Base-by-base conservation (phyloP, 2,113 vertebrate genomes). In the Oryzias melastigma region DNA sequence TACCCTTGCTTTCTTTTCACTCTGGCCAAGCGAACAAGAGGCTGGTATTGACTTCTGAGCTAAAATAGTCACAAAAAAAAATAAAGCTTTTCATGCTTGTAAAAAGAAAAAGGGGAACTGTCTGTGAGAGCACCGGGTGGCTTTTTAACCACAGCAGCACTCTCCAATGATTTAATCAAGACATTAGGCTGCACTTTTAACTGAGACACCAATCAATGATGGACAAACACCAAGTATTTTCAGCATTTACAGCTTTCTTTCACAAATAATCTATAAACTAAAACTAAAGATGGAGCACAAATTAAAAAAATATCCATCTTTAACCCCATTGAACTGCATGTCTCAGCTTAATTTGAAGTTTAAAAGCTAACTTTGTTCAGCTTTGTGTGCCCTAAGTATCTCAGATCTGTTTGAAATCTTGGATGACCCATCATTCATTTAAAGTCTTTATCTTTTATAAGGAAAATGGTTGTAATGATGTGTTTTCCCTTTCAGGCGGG, bases 11-110 rank as follows among this genome's bases (percentile, higher is more conserved):
- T 27, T n/a, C 67, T 71, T 51, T 27, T 53, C 35, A 70, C 69
- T 73, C 55, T 56, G 64, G 66, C 49, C 70, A 67, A 75, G 68
- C 76, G 76, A 83, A 72, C 81, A 87, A 88, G 75, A 83, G 80
- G 72, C 53, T 77, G 40, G 67, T 82, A 89, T 91, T 80, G 87
- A 89, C 82, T 83, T 77, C 73, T 67, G 57, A 54, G 62, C 22
- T 73, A 48, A 78, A 86, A 81, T 69, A 75, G 35, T 35, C 35
- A 3, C 73, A 68, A 52, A 73, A 75, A 60, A 57, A 84, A 77
- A 79, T 68, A 80, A 64, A 56, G 65, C 77, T 85, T 75, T 81
- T 55, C 63, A 66, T 81, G 71, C 61, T 75, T 65, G 48, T 60
- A 62, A 84, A 65, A 56, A 68, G 58, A 51, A 58, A 62, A 73